A percentile compares a stretch with the other conserved stretches of the same genome.
These are phyloP conservation scores for Neopipo cinnamomea DNA, from an alignment of 2,113 vertebrate species.

Conservation along the genomic window DNA sequence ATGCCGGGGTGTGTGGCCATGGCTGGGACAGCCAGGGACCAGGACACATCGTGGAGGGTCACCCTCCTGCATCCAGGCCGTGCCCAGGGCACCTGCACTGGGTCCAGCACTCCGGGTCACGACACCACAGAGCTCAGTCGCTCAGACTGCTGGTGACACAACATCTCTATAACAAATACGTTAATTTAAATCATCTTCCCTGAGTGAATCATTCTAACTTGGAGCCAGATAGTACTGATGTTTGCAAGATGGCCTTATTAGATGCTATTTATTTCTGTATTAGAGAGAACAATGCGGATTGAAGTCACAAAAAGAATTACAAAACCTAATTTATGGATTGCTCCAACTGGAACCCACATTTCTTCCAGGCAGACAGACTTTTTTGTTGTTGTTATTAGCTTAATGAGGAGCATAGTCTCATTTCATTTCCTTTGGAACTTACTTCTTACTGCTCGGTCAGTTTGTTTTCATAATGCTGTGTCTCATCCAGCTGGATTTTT, in stretches of 20 bases:
- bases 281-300: not conserved
- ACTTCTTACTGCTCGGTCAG: not conserved
- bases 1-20: not conserved
- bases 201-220: constrained; percentile 11
- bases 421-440: constrained; percentile 26
- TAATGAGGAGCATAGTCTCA: constrained; percentile 20
- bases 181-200: not conserved
- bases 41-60: accelerated
- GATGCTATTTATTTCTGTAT: constrained; percentile 23
- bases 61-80: not conserved
- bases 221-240: constrained; percentile 17
- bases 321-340: constrained; percentile 42
- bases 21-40: not conserved
- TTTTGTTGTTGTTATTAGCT: constrained; percentile 5
- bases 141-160: not conserved
- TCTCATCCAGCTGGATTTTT: constrained; percentile 15
- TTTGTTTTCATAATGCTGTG: constrained; percentile 19
- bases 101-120: not conserved
- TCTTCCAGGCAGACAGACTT: constrained; percentile 42
- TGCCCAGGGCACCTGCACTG: accelerated
- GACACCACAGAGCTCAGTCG: not conserved
- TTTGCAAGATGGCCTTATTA: constrained; percentile 17
- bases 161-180: not conserved
- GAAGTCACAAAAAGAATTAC: constrained; percentile 35
- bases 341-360: constrained; percentile 48